Evolutionary conservation across 2,797 vertebrate genomes (phyloP), one percentile per base, ranked within the genome.

Genomic region (Coregonus suidteri): DNA sequence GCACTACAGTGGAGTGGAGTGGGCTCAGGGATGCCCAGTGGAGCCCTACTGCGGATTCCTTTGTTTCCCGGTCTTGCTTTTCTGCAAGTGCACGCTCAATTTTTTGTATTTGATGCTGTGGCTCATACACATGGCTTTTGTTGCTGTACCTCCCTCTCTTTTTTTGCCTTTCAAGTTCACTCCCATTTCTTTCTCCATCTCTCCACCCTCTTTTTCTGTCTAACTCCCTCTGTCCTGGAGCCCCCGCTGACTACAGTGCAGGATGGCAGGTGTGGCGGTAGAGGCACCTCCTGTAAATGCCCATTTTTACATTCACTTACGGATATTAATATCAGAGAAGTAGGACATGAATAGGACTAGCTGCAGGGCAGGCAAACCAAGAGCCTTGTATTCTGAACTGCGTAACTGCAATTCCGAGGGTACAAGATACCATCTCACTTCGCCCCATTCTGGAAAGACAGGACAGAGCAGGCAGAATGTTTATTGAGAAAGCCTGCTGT

Each of bases 221-320:
- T 34, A 54, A 11, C 20, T 73, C 77, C 75, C 75, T 82, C 86
- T 88, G 74, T 74, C 51, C n/a, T 79, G 84, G 41, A 86, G 77
- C 80, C 85, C 86, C 89, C 71, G 83, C 85, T 86, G 84, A 82
- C 83, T 84, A 82, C 85, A 91, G 90, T 89, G 88, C 85, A 82
- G 74, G 77, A 83, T 84, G 82, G 84, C 86, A 83, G 68, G 69
- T 7, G 2, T 25, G 34, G 80, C 74, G 77, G 74, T 54, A 75
- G 77, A 82, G 62, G 62, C 67, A 35, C 56, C 80, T 86, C 77
- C 53, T 77, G 54, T 81, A 71, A 62, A 53, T 73, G 81, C 73
- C 59, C 51, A 20, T 80, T 41, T 47, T 56, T 30, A 31, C 77
- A 47, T n/a, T 6, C 25, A 37, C 35, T 15, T 34, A 13, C n/a